Conservation (phyloP, 2,888 invertebrate species). For the Doris montereyensis region DNA sequence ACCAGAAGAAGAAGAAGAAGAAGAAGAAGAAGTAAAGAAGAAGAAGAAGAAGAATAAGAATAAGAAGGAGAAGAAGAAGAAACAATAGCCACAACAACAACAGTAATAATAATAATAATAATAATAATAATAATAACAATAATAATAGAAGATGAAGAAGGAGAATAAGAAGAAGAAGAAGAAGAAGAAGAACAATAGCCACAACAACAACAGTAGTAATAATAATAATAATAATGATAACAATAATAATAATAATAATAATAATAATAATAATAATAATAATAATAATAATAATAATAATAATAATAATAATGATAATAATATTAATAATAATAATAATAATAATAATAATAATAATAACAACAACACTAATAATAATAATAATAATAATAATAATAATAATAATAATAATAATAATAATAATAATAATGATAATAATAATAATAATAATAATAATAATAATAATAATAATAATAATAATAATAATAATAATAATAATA, state of each 20-base stretch:
- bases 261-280: not conserved
- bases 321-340: not conserved
- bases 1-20: too few species aligned
- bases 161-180: too few species aligned
- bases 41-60: too few species aligned
- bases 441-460: not conserved
- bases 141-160: too few species aligned
- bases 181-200: not conserved
- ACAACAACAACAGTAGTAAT: not conserved
- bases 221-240: not conserved
- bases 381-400: not conserved
- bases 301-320: not conserved
- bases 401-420: not conserved
- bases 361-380: not conserved
- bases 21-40: too few species aligned
- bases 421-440: not conserved
- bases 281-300: not conserved
- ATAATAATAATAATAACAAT: not conserved
- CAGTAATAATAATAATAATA: not conserved
- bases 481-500: not conserved
- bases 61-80: too few species aligned
- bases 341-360: not conserved
- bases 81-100: not conserved
- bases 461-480: not conserved
- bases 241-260: not conserved